These are phyloP conservation scores for Flexamia atlantica DNA, from an alignment of 2,888 invertebrate species.

Conservation along the genomic window DNA sequence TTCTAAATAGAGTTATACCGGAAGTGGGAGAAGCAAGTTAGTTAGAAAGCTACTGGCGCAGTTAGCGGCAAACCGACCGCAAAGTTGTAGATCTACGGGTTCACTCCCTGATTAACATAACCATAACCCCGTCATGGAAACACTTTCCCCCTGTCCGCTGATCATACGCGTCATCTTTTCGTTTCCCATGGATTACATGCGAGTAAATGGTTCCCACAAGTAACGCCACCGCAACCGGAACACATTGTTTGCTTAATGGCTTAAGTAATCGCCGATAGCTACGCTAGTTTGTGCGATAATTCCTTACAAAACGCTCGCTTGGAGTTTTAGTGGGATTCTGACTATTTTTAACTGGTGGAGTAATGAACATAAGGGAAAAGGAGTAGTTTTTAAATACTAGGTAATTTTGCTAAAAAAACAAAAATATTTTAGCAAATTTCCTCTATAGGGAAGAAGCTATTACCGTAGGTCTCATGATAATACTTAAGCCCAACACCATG, in stretches of 20 bases:
- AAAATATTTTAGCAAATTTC: no score
- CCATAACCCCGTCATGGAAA: not conserved
- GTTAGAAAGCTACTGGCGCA: slow-evolving; percentile 13
- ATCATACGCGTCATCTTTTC: not conserved
- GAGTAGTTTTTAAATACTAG: no score
- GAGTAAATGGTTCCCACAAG: slow-evolving; percentile 13
- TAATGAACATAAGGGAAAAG: no score
- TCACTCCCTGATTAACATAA: not conserved
- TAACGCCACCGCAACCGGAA: not conserved
- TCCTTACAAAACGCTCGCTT: no score
- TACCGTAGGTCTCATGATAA: no score
- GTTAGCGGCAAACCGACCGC: slow-evolving; percentile 17
- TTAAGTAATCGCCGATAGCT: not conserved
- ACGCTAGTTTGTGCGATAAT: not conserved
- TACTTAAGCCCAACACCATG: no score
- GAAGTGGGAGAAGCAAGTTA: not conserved
- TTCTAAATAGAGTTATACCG: slow-evolving; percentile 17
- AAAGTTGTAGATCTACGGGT: slow-evolving; percentile 1
- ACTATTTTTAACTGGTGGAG: no score
- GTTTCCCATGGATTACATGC: slow-evolving; percentile 13
- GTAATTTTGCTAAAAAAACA: no score
- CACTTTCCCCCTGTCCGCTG: not conserved
- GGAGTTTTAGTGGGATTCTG: no score
- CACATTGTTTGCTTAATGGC: slow-evolving; percentile 6
- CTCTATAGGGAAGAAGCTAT: no score